These are phyloP conservation scores for Mythimna vitellina DNA, from an alignment of 2,888 invertebrate genomes.

Conservation along the genomic window DNA sequence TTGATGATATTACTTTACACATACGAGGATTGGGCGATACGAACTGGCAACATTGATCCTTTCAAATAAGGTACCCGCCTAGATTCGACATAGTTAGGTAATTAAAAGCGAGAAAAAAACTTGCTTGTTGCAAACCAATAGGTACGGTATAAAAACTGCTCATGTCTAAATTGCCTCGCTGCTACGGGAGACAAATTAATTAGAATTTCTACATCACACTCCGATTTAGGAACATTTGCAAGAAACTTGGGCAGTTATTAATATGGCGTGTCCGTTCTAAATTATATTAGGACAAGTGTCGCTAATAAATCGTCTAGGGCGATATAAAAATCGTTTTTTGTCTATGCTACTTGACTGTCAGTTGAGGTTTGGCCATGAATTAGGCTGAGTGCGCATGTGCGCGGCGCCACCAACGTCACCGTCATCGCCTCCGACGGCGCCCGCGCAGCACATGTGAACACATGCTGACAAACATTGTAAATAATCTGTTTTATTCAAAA, in stretches of 20 bases:
- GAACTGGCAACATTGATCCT: neutral
- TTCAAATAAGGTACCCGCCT: slow-evolving; percentile 1
- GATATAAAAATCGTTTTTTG: slow-evolving; percentile 64
- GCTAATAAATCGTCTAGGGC: slow-evolving; percentile 62
- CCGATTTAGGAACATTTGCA: slow-evolving; percentile 35
- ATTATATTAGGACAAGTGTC: slow-evolving; percentile 53
- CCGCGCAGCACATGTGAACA: slow-evolving; percentile 79
- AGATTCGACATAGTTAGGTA: neutral
- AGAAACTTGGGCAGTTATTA: slow-evolving; percentile 35
- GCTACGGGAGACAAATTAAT: slow-evolving; percentile 35
- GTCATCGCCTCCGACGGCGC: slow-evolving; percentile 74
- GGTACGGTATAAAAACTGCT: slow-evolving; percentile 18
- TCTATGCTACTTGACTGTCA: slow-evolving; percentile 60
- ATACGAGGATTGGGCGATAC: neutral
- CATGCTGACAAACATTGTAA: slow-evolving; percentile 75
- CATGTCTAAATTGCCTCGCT: slow-evolving; percentile 17
- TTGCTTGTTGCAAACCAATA: slow-evolving; percentile 3
- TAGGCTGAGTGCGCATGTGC: slow-evolving; percentile 76
- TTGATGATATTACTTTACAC: neutral
- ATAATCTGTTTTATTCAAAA: slow-evolving; percentile 74
- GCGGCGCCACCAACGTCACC: slow-evolving; percentile 64
- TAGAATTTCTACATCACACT: slow-evolving; percentile 20
- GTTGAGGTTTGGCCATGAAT: slow-evolving; percentile 66
- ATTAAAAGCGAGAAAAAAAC: slow-evolving; percentile 7
- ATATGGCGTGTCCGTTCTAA: slow-evolving; percentile 49